Percentiles rank a stretch among this genome's conserved stretches.
Conservation (phyloP, 2,113 vertebrate species). For the Tringa solitaria region DNA sequence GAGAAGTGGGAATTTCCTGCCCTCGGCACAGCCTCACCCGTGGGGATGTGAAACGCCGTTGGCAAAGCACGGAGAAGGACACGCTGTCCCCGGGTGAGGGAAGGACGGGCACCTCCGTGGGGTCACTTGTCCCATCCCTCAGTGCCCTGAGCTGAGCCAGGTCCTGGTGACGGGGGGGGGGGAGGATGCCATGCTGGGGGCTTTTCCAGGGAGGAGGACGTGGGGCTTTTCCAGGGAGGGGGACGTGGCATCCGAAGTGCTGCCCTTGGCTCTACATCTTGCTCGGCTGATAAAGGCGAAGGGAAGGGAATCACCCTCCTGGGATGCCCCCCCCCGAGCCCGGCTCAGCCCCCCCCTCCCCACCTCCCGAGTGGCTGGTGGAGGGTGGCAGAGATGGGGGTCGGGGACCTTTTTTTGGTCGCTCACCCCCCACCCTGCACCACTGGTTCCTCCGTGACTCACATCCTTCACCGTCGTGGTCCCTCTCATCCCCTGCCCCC, state of each 20-base stretch:
- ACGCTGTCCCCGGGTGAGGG: accelerated
- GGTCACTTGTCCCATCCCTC: neutral
- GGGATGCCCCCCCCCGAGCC: accelerated
- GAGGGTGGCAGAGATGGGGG: neutral
- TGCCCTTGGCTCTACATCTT: neutral
- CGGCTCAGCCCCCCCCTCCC: neutral
- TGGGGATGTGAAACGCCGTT: neutral
- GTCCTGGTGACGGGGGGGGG: accelerated
- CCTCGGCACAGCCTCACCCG: accelerated
- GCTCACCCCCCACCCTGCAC: accelerated
- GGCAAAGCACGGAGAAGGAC: neutral
- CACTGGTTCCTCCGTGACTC: neutral
- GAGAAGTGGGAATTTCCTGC: conserved; percentile 31
- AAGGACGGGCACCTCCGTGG: accelerated
- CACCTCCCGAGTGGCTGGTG: accelerated
- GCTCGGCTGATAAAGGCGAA: too few species aligned
- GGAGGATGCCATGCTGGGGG: neutral
- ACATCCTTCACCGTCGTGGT: accelerated
- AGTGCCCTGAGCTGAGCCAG: accelerated
- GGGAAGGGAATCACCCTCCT: neutral
- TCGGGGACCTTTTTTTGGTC: accelerated
- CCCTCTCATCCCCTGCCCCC: neutral
- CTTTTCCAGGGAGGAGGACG: neutral
- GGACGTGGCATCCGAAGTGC: neutral
- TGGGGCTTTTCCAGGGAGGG: neutral